A percentile compares a stretch with the other conserved stretches of the same genome.
These are phyloP conservation scores for Lophura nycthemera DNA, from an alignment of 2,113 vertebrate genomes.

Conservation along the genomic window DNA sequence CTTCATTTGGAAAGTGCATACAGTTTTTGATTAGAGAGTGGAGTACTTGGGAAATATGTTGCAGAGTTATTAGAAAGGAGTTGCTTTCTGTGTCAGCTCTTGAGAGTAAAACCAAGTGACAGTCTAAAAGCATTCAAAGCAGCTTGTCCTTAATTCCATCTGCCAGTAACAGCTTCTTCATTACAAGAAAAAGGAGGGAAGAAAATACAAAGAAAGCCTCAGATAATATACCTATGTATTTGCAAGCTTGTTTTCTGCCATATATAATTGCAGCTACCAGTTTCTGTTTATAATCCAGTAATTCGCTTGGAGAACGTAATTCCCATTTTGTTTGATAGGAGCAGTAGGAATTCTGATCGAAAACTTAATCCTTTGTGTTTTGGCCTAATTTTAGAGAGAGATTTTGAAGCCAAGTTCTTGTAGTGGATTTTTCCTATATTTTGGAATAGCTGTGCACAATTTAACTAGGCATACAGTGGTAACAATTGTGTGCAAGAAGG, in stretches of 20 bases:
- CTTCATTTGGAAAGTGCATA: not conserved
- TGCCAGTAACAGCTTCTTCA: slow-evolving; percentile 70
- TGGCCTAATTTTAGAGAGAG: not conserved
- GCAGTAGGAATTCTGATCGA: not conserved
- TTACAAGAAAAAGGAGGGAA: slow-evolving; percentile 35
- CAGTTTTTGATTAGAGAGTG: not conserved
- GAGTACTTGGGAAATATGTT: not conserved
- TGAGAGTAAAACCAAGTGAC: slow-evolving; percentile 75
- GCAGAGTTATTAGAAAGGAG: slow-evolving; percentile 75
- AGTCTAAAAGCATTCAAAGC: slow-evolving; percentile 78
- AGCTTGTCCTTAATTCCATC: slow-evolving; percentile 77
- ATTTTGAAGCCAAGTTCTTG: not conserved
- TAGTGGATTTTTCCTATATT: not conserved
- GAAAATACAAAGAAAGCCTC: slow-evolving; percentile 2
- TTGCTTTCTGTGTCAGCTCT: slow-evolving; percentile 76
- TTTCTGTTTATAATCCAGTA: not conserved
- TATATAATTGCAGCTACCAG: not conserved
- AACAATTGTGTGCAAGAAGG: not conserved
- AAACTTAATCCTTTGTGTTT: not conserved
- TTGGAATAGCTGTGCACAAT: not conserved
- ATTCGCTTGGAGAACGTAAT: not conserved
- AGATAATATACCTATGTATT: not conserved
- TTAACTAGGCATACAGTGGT: not conserved
- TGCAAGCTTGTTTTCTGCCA: slow-evolving; percentile 17
- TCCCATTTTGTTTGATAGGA: not conserved